Percentiles rank a stretch among this genome's conserved stretches.
Evolutionary conservation across 2,797 vertebrate species (phyloP).

Genomic region (Masticophis lateralis): DNA sequence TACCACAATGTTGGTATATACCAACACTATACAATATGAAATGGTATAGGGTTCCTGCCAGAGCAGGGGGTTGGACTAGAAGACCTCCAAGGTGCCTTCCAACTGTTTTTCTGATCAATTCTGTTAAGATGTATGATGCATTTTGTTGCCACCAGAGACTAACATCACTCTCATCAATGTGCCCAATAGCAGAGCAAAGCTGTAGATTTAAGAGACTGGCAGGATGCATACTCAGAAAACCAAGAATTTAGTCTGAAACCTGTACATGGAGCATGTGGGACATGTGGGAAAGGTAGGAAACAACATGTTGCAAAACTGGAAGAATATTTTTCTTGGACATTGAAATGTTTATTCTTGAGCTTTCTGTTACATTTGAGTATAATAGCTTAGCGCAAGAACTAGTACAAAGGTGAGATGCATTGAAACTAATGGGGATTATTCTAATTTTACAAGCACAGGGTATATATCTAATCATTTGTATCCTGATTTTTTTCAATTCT

Average conservation of each 20-base stretch:
- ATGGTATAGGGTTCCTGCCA: not conserved
- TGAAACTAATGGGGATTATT: not conserved
- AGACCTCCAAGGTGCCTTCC: not conserved
- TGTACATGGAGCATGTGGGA: not conserved
- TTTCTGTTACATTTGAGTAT: not conserved
- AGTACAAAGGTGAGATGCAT: not conserved
- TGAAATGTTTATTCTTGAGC: not conserved
- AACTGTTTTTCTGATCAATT: not conserved
- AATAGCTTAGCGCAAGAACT: not conserved
- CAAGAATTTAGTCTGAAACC: not conserved
- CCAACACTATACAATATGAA: not conserved
- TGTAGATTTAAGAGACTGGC: not conserved
- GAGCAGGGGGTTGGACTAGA: not conserved
- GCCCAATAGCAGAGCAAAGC: not conserved
- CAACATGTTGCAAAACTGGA: not conserved
- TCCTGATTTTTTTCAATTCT: not conserved
- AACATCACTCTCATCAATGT: not conserved
- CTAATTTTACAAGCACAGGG: not conserved
- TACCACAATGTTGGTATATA: no score
- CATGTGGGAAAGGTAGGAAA: not conserved
- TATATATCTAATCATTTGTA: not conserved
- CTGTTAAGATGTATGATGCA: not conserved
- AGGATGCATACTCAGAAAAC: not conserved
- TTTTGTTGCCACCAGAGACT: not conserved
- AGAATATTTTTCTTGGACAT: not conserved